phyloP scores from a whole-genome alignment of 30 jellyfish, hydroid and myxozoan genomes.

The Morbakka virulenta region DNA sequence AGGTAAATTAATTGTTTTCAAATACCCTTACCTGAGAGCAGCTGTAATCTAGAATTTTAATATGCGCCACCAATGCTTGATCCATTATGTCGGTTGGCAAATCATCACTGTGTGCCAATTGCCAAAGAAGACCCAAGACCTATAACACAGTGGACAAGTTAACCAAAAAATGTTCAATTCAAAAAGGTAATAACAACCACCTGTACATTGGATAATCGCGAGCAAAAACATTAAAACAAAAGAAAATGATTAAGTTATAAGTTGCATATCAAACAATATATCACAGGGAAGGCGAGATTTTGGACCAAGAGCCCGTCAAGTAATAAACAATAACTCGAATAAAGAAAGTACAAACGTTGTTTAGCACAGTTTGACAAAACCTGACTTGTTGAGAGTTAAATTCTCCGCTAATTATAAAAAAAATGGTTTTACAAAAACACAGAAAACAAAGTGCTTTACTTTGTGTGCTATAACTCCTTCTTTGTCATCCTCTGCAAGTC shows the following conservation, averaged over 20 bases:
- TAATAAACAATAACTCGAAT: too few species aligned
- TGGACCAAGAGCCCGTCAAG: too few species aligned
- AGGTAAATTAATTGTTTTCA: neutral
- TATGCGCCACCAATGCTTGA: conserved; percentile 91
- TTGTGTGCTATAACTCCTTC: conserved; percentile 98
- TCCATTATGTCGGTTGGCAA: conserved; percentile 95
- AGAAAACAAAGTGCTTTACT: too few species aligned
- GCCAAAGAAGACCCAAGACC: conserved; percentile 92
- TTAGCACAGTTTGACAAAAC: too few species aligned
- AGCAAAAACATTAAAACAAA: neutral
- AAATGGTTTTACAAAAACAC: neutral
- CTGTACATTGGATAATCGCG: neutral
- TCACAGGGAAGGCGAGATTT: too few species aligned
- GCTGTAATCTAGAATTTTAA: conserved; percentile 85
- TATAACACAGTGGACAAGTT: neutral
- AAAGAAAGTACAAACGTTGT: too few species aligned
- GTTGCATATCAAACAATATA: too few species aligned
- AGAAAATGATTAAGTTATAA: too few species aligned
- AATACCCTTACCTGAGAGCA: conserved; percentile 68
- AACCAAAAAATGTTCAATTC: too few species aligned
- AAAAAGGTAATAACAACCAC: too few species aligned
- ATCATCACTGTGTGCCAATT: conserved; percentile 92
- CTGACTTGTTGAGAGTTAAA: neutral
- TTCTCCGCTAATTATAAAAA: neutral
- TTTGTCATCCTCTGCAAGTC: conserved; percentile 99